These are phyloP conservation scores for Alca torda DNA, from an alignment of 2,797 vertebrate species.

Conservation along the genomic window DNA sequence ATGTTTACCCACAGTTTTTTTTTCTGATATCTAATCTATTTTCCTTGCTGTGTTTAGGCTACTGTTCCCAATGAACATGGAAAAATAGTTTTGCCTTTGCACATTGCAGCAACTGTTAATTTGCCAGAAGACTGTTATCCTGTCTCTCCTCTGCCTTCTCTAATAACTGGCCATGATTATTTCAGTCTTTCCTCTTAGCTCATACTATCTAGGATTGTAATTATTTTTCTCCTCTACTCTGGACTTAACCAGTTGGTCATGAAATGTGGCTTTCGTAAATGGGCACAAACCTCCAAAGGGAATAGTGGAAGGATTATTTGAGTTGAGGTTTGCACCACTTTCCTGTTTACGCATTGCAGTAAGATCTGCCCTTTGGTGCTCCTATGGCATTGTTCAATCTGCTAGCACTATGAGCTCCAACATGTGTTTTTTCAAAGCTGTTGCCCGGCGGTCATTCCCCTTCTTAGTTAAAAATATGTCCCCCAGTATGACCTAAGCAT, in stretches of 20 bases:
- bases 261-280: not conserved
- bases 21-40: not conserved
- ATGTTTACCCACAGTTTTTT: not conserved
- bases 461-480: not conserved
- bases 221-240: not conserved
- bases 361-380: not conserved
- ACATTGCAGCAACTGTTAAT: not conserved
- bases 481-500: not conserved
- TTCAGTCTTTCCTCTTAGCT: not conserved
- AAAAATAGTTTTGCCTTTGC: not conserved
- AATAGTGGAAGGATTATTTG: not conserved
- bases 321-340: not conserved
- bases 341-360: not conserved
- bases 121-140: not conserved
- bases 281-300: not conserved
- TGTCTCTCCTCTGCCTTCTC: not conserved
- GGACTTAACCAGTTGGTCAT: not conserved
- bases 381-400: not conserved
- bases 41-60: not conserved
- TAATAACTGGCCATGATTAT: not conserved
- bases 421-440: not conserved
- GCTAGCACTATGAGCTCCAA: not conserved
- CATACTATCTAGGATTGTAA: not conserved
- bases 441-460: not conserved
- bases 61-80: not conserved